Conservation (phyloP, 2,888 invertebrate genomes). For the Scaptodrosophila latifasciaeformis region DNA sequence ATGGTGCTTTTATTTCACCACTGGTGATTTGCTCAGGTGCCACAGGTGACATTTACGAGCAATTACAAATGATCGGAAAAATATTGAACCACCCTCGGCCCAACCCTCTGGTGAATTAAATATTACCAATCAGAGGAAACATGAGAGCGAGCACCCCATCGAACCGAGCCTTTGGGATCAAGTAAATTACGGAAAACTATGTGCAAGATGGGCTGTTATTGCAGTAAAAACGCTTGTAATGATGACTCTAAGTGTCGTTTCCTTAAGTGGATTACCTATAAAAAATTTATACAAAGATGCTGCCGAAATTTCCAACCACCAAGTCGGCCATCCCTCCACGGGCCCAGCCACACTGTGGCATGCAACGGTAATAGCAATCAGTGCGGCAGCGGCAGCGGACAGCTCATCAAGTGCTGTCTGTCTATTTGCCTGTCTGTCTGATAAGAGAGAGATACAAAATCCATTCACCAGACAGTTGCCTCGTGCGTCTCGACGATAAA, state of each 20-base stretch:
- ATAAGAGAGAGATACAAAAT: neutral
- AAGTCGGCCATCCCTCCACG: conserved; percentile 18
- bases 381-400: conserved; percentile 17
- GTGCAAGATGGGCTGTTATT: conserved; percentile 75
- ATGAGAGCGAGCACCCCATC: neutral
- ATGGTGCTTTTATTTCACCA: no score
- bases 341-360: conserved; percentile 34
- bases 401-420: neutral
- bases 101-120: no score
- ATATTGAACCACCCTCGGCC: no score
- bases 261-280: conserved; percentile 75
- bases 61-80: conserved; percentile 57
- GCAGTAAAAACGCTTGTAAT: conserved; percentile 75
- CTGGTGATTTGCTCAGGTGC: no score
- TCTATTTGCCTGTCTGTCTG: neutral
- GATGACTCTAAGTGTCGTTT: conserved; percentile 75
- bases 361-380: conserved; percentile 9
- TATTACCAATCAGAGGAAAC: conserved; percentile 62
- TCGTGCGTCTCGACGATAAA: conserved; percentile 67
- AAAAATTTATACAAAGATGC: conserved; percentile 72
- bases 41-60: conserved; percentile 48
- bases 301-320: conserved; percentile 54
- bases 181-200: conserved; percentile 74
- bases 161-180: conserved; percentile 57
- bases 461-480: conserved; percentile 16